Conservation (phyloP, 2,888 invertebrate species). For the Pogonocherus hispidulus region DNA sequence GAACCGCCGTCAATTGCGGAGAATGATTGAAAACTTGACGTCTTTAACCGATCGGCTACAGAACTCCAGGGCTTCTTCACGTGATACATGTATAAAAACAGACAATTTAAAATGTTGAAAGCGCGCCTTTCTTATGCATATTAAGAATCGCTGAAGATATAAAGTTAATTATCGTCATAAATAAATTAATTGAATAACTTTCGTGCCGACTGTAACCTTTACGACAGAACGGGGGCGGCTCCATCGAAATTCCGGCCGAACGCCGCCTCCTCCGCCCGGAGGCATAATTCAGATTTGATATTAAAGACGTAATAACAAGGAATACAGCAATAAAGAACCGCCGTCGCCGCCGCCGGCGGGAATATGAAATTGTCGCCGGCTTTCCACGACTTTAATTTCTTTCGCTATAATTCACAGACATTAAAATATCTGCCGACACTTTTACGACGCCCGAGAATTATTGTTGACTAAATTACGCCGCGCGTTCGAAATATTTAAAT, state of each 20-base stretch:
- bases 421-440: constrained; percentile 65
- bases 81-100: no score
- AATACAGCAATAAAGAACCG: constrained; percentile 63
- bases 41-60: no score
- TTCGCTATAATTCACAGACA: constrained; percentile 64
- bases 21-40: no score
- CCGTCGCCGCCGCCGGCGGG: constrained; percentile 58
- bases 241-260: not conserved
- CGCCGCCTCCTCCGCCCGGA: constrained; percentile 24
- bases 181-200: no score
- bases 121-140: no score
- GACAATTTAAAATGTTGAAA: no score
- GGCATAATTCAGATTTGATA: constrained; percentile 60
- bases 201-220: no score
- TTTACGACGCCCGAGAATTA: constrained; percentile 64
- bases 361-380: constrained; percentile 62
- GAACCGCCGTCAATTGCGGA: no score
- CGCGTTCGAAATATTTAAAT: constrained; percentile 64
- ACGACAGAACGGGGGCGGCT: no score
- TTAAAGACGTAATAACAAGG: constrained; percentile 64
- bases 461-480: constrained; percentile 64
- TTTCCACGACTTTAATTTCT: constrained; percentile 65
- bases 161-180: no score
- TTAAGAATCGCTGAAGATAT: no score
- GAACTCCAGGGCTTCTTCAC: no score